Base-by-base conservation (phyloP, 2,797 vertebrate species). In the Peromyscus nudipes region DNA sequence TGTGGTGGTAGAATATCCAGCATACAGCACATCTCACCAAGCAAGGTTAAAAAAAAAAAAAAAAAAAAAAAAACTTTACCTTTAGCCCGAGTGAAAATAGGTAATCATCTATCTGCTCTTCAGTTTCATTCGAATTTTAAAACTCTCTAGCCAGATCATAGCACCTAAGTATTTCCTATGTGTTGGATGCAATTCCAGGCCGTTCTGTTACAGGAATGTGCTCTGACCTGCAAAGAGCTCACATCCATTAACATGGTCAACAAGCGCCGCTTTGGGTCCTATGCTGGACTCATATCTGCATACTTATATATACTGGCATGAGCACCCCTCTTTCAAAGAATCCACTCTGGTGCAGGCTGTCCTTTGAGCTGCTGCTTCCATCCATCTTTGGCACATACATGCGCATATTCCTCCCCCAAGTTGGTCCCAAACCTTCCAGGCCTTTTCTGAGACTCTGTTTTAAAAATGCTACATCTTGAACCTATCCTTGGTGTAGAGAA, bases 401-500 rank as follows among this genome's bases (percentile, higher is more conserved):
- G 19, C 65, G 23, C 12, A 0, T 49, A 76, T 21, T 21, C 82
- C 46, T 80, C 13, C 3, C 40, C 17, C 73, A 79, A 93, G 73
- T 86, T 95, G 82, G 88, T 91, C 37, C 25, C 31, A 83, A 97
- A 91, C 57, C 90, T 81, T 34, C 5, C 80, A 88, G 84, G 31
- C 67, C 92, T 97, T 95, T 96, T 62, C 92, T 60, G 60, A 92
- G 31, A 23, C 81, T 71, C 60, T 23, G 7, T 76, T 83, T 96
- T 80, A 21, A 96, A 96, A 92, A 94, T 87, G 88, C 67, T 95
- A 40, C 19, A 16, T 88, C 60, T 65, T 65, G 85, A 91, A 88
- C 94, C 95, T 96, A 95, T 95, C 76, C 82, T 89, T 82, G 91
- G 95, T 94, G 60, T 96, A 82, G 91, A 71, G 69, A 81, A 46